Evolutionary conservation across 1,140 invertebrate species (phyloP).

Genomic region (Leptopilina clavipes): DNA sequence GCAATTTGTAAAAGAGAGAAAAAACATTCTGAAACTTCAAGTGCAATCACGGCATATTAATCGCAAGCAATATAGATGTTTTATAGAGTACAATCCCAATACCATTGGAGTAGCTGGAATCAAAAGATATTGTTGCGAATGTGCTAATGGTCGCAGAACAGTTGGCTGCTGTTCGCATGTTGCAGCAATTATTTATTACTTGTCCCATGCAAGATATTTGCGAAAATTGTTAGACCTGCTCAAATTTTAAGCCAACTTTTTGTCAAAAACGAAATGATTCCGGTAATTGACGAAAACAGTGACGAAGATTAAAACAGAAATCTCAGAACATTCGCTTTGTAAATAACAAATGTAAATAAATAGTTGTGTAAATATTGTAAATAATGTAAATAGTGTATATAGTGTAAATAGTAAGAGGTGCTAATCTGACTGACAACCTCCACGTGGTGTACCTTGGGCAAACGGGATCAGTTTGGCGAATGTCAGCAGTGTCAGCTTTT

Average conservation of each 20-base stretch:
- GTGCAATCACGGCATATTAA: conserved; percentile 44
- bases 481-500: too few relatives aligned
- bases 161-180: too few relatives aligned
- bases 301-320: conserved; percentile 37
- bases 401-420: too few relatives aligned
- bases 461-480: too few relatives aligned
- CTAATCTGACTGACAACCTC: too few relatives aligned
- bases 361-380: too few relatives aligned
- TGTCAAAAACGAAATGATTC: conserved; percentile 14
- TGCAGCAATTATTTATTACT: conserved; percentile 42
- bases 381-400: too few relatives aligned
- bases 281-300: conserved; percentile 40
- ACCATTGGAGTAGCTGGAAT: conserved; percentile 29
- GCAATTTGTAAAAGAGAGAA: conserved; percentile 38
- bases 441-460: too few relatives aligned
- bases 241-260: conserved; percentile 36
- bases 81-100: conserved; percentile 43
- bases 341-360: too few relatives aligned
- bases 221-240: conserved; percentile 35
- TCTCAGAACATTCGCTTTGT: background rate
- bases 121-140: conserved; percentile 37
- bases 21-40: conserved; percentile 41
- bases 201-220: conserved; percentile 43
- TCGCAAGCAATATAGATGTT: conserved; percentile 43
- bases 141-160: conserved; percentile 42